Evolutionary conservation across 2,888 invertebrate species (phyloP).

Genomic region (Tubulanus polymorphus): DNA sequence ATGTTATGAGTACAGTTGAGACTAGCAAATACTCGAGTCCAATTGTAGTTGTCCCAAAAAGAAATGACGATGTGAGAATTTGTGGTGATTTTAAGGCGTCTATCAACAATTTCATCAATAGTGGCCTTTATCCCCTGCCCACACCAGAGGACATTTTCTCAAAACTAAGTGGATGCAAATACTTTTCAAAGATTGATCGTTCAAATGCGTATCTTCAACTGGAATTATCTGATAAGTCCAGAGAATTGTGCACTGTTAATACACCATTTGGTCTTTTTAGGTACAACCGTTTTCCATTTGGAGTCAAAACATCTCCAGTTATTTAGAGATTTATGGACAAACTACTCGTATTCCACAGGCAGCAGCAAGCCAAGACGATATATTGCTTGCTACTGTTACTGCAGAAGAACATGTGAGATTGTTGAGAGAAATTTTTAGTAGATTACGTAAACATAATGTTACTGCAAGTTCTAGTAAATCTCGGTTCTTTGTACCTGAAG

Average conservation of each 20-base stretch:
- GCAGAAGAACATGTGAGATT: not conserved
- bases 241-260: slow-evolving; percentile 6
- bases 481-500: not conserved
- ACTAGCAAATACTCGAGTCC: slow-evolving; percentile 11
- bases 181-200: slow-evolving; percentile 13
- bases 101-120: slow-evolving; percentile 4
- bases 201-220: slow-evolving; percentile 10
- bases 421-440: slow-evolving; percentile 3
- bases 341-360: slow-evolving; percentile 24
- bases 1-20: not conserved
- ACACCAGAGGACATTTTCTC: slow-evolving; percentile 9
- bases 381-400: slow-evolving; percentile 9
- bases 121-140: slow-evolving; percentile 11
- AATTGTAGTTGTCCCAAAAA: slow-evolving; percentile 12
- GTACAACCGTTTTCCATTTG: slow-evolving; percentile 5
- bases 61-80: slow-evolving; percentile 6
- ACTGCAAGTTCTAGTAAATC: not conserved
- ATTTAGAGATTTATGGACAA: slow-evolving; percentile 32
- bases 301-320: slow-evolving; percentile 9
- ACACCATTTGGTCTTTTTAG: slow-evolving; percentile 11
- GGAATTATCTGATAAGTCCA: slow-evolving; percentile 12
- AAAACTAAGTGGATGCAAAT: slow-evolving; percentile 3
- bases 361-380: slow-evolving; percentile 20
- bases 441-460: slow-evolving; percentile 1
- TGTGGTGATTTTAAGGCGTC: slow-evolving; percentile 15